phyloP scores from a whole-genome alignment of 2,888 invertebrate genomes.

The Volucella inflata region DNA sequence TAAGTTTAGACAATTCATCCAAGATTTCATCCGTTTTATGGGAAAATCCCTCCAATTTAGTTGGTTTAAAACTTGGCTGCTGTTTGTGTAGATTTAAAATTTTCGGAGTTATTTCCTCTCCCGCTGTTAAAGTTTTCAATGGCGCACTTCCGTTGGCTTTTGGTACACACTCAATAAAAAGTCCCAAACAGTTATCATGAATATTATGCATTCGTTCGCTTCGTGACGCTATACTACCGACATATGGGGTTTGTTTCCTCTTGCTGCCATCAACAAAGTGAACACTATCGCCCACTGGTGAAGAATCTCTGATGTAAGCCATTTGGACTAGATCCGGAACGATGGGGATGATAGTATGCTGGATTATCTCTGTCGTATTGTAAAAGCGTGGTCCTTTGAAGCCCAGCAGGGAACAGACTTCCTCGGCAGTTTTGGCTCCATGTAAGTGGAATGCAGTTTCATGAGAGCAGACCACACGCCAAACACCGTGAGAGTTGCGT shows the following conservation, averaged over 20 bases:
- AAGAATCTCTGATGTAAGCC: constrained; percentile 21
- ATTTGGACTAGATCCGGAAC: constrained; percentile 78
- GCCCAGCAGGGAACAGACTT: constrained; percentile 88
- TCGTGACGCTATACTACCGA: constrained; percentile 41
- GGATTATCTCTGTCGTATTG: constrained; percentile 78
- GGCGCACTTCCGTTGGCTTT: constrained; percentile 79
- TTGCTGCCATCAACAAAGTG: constrained; percentile 77
- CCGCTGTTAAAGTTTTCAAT: constrained; percentile 80
- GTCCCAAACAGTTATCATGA: constrained; percentile 78
- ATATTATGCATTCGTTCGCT: constrained; percentile 74
- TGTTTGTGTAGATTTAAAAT: constrained; percentile 68
- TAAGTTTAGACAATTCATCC: constrained; percentile 78
- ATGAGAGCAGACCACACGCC: constrained; percentile 88
- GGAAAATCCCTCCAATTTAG: constrained; percentile 62
- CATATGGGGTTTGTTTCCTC: constrained; percentile 9
- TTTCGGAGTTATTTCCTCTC: constrained; percentile 69
- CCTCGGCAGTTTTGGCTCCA: constrained; percentile 83
- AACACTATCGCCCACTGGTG: constrained; percentile 77
- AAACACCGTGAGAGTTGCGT: constrained; percentile 86
- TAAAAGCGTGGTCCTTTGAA: constrained; percentile 84
- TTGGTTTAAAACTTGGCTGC: constrained; percentile 77
- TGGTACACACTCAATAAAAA: constrained; percentile 81
- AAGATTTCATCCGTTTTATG: constrained; percentile 79
- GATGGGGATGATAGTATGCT: constrained; percentile 76
- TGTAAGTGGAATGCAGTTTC: constrained; percentile 79